Base-by-base conservation (phyloP, 1,140 invertebrate genomes). In the Maconellicoccus hirsutus region DNA sequence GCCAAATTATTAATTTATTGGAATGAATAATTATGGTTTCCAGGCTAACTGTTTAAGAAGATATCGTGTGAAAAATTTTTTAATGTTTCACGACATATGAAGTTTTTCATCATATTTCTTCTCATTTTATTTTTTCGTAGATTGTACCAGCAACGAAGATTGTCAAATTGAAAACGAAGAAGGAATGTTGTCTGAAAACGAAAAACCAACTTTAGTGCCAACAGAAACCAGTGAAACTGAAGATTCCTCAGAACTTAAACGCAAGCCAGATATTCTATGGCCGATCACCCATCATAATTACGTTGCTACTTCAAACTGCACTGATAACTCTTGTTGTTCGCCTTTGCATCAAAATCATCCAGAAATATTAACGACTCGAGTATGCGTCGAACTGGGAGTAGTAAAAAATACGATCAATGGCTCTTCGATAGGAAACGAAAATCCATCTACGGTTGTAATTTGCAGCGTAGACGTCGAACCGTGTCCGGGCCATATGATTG, bases 391-490 rank as follows among this genome's bases (percentile, higher is more conserved):
- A 72, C 61, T 76, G 22, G 77, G 75, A 4, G 71, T 76, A 27
- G 72, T 76, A 7, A 73, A 74, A 6, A 73, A 72, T 16, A 69
- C 66, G 6, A 22, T 70, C 0, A 69, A 52, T 16, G n/a, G 42
- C n/a, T 4, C 72, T 7, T 71, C 70, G 23, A 22, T 75, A 0
- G 25, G n/a, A 6, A 52, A 61, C 14, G 38, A 25, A 2, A 25
- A 61, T 59, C n/a, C 70, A 1, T 75, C 77, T 4, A 75, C 77
- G 1, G 74, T 77, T n/a, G 74, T 78, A 7, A 63, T 78, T 16
- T 78, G 77, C 70, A 78, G 76, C 63, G 77, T 78, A 0, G 77
- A 78, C 59, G 76, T 78, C 6, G 77, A 78, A 69, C 76, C 77
- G 0, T 76, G 71, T 21, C 59, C 38, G 23, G 29, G 38, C 25